A percentile compares a stretch with the other conserved stretches of the same genome.
phyloP scores from a whole-genome alignment of 2,888 invertebrate species.

The Merodon equestris region DNA sequence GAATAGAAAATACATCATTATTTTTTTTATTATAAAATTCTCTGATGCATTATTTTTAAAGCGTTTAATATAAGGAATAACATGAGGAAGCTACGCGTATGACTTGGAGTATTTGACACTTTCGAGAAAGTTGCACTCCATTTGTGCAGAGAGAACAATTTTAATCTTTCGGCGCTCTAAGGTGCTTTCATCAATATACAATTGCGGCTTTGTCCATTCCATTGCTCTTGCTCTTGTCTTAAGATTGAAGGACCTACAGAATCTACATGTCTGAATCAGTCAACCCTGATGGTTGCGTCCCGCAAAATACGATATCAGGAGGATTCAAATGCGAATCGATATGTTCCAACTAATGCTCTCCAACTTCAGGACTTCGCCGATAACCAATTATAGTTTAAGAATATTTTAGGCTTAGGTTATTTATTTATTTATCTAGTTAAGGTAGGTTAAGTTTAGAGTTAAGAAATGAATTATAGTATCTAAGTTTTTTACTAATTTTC shows the following conservation, averaged over 20 bases:
- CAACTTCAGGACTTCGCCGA: neutral
- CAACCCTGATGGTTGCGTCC: neutral
- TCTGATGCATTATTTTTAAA: neutral
- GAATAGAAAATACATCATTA: no score
- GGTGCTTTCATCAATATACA: neutral
- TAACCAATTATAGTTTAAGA: neutral
- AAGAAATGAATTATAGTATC: no score
- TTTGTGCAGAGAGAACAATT: neutral
- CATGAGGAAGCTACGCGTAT: neutral
- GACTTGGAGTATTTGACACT: neutral
- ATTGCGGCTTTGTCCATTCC: neutral
- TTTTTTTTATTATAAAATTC: no score
- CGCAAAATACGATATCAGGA: conserved; percentile 5
- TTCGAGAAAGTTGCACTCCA: neutral
- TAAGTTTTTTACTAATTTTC: no score
- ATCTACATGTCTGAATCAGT: neutral
- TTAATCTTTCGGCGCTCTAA: neutral
- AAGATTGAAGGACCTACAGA: neutral
- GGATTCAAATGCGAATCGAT: neutral
- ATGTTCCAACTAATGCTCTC: neutral
- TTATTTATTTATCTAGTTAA: no score
- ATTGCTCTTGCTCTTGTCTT: neutral
- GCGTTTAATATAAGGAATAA: neutral
- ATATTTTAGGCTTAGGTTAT: no score
- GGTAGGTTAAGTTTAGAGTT: no score